Base-by-base conservation (phyloP, 1,140 invertebrate species). In the Epicauta chinensis region DNA sequence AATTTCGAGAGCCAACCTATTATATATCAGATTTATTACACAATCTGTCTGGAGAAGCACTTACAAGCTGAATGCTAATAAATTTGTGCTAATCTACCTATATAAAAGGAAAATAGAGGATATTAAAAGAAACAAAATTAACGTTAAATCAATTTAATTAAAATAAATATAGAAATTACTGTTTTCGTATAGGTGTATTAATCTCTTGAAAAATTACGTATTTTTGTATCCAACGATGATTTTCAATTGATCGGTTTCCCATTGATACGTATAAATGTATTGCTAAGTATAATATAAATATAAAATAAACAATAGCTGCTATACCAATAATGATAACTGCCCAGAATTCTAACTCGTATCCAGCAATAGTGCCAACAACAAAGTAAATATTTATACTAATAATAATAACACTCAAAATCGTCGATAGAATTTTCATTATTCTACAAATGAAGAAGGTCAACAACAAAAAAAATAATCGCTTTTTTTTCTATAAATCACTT, bases 371-470 rank as follows among this genome's bases (percentile, higher is more conserved):
- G 14, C 72, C 70, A 12, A 77, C 68, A 2, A 91, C 84, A 70
- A 93, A 91, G 64, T 81, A 91, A 44, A 90, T 74, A 65, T 93
- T 93, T 55, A 93, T 91, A 4, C 64, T 68, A 62, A 93, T 87
- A 3, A 93, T 82, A 29, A 84, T 63, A 10, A 80, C 59, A 2
- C 84, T 82, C 14, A 91, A 66, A 1, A 79, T 16, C 34, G 79
- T 76, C 1, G 85, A 72, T 11, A 85, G 63, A 13, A 84, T 71
- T 70, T 83, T 86, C 58, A 79, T 83, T 23, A 70, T 68, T 53
- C 83, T 86, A 66, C 52, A 76, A 74, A 48, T 7, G 7, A 61
- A 64, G 56, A 63, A 60, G 49, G 57, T 54, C 39, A 23, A 23
- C 2, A 23, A 23, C 7, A 23, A 23, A 23, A 23, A n/a, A n/a